Percentiles rank a stretch among this genome's conserved stretches.
phyloP scores from a whole-genome alignment of 2,113 vertebrate species.

The Oxygymnocypris stewartii region DNA sequence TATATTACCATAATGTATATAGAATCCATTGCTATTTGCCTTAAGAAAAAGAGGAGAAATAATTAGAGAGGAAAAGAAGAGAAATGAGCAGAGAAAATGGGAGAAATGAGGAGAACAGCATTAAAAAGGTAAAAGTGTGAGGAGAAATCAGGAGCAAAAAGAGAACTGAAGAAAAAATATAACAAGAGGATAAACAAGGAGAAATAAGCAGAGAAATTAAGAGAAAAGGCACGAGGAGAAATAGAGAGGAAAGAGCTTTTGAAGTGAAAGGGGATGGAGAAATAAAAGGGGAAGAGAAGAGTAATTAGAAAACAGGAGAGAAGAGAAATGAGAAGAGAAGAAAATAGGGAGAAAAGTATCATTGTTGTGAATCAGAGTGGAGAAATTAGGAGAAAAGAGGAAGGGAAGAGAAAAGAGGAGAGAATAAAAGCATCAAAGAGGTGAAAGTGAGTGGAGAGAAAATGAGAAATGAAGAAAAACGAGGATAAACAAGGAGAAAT shows the following conservation, averaged over 20 bases:
- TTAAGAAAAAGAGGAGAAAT: background rate
- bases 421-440: too few species aligned
- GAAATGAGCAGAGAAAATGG: background rate
- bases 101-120: background rate
- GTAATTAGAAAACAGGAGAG: too few species aligned
- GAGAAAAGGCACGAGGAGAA: background rate
- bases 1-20: too few species aligned
- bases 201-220: background rate
- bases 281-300: background rate
- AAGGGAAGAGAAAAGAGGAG: too few species aligned
- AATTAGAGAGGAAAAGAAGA: background rate
- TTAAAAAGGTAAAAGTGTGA: background rate
- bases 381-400: too few species aligned
- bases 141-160: background rate
- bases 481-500: too few species aligned
- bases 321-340: background rate
- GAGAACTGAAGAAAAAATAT: background rate
- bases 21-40: too few species aligned
- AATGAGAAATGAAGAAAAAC: too few species aligned
- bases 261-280: conserved; percentile 23
- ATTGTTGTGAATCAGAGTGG: too few species aligned
- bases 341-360: too few species aligned
- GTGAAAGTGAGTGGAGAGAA: too few species aligned
- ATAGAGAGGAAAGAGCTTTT: background rate
- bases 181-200: background rate